phyloP scores from a whole-genome alignment of 2,113 vertebrate genomes.

The Polypterus bichir region DNA sequence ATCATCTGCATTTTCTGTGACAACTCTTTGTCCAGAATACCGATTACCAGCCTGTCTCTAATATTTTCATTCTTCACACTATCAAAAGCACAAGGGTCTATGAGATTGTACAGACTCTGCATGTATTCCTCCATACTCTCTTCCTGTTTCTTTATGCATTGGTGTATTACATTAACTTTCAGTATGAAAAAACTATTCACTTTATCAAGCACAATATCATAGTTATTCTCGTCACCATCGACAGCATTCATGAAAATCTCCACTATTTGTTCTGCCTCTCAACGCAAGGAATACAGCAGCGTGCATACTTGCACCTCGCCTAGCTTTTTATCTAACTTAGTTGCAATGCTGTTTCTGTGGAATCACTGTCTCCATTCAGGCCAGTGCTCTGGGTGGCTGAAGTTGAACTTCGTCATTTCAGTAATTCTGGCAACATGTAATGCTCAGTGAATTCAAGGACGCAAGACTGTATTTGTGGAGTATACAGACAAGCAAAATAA shows the following conservation, averaged over 20 bases:
- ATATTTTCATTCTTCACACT: conserved; percentile 12
- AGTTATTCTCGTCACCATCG: neutral
- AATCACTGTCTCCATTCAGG: conserved; percentile 14
- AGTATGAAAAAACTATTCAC: conserved; percentile 14
- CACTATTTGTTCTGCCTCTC: conserved; percentile 14
- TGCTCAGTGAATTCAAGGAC: neutral
- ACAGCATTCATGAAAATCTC: conserved; percentile 5
- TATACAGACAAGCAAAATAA: too few relatives aligned
- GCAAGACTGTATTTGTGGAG: too few relatives aligned
- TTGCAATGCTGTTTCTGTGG: neutral
- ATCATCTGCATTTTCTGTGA: neutral
- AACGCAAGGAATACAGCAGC: conserved; percentile 10
- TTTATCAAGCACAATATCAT: conserved; percentile 8
- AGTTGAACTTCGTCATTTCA: conserved; percentile 13
- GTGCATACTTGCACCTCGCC: conserved; percentile 1
- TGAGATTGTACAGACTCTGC: neutral
- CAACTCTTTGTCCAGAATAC: neutral
- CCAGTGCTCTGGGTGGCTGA: conserved; percentile 4
- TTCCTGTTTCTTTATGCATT: neutral
- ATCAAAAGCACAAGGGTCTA: conserved; percentile 2
- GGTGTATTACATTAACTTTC: conserved; percentile 9
- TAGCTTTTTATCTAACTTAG: neutral
- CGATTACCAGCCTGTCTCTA: neutral
- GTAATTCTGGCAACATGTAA: conserved; percentile 16
- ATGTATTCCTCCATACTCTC: conserved; percentile 11